A percentile compares a stretch with the other conserved stretches of the same genome.
Conservation (phyloP, 2,888 invertebrate species). For the Hermaeophaga mercurialis region DNA sequence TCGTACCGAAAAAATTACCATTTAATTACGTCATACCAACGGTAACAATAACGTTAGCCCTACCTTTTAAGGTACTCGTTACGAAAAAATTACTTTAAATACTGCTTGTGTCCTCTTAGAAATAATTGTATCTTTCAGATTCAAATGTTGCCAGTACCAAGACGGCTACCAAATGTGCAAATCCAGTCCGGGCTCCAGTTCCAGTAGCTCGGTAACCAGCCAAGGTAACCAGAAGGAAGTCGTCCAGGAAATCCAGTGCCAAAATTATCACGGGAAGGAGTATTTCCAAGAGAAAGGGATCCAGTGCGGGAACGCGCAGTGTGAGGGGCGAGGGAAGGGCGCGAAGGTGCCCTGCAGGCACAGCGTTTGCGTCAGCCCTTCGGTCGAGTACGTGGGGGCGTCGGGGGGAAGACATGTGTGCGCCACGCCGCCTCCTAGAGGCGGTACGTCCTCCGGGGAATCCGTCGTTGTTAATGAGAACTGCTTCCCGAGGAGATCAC, state of each 20-base stretch:
- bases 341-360: slow-evolving; percentile 49
- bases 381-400: slow-evolving; percentile 67
- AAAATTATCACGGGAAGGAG: slow-evolving; percentile 48
- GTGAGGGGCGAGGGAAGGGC: slow-evolving; percentile 45
- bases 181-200: slow-evolving; percentile 59
- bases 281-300: slow-evolving; percentile 56
- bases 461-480: slow-evolving; percentile 46
- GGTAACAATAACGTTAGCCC: no score
- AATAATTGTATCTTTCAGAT: slow-evolving; percentile 25
- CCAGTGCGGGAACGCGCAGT: slow-evolving; percentile 51
- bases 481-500: slow-evolving; percentile 50
- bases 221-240: slow-evolving; percentile 42
- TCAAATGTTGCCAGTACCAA: slow-evolving; percentile 56
- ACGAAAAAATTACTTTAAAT: no score
- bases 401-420: slow-evolving; percentile 65
- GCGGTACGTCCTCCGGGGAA: slow-evolving; percentile 49
- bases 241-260: slow-evolving; percentile 55
- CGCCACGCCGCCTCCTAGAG: slow-evolving; percentile 55
- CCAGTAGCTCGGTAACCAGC: slow-evolving; percentile 59
- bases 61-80: no score
- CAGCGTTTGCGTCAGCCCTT: slow-evolving; percentile 59
- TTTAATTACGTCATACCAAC: no score
- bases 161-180: slow-evolving; percentile 53
- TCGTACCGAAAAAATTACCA: no score
- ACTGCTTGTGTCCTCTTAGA: no score